Evolutionary conservation across 1,140 invertebrate species (phyloP).

Genomic region (Pantala flavescens): DNA sequence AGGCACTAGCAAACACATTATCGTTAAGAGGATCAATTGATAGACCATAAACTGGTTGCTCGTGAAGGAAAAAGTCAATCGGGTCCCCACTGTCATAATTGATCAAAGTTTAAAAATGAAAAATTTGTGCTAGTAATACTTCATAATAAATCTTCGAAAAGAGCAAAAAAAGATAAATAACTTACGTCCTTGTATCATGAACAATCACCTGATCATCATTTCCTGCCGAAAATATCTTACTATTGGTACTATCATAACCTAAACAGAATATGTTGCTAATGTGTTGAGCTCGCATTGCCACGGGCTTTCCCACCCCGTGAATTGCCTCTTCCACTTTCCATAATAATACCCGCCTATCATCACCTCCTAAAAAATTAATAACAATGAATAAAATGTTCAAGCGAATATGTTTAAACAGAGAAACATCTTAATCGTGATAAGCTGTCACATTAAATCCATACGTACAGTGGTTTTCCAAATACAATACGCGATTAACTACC

Average conservation of each 20-base stretch:
- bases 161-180: constrained; percentile 17
- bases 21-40: constrained; percentile 75
- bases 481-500: too few species aligned
- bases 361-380: constrained; percentile 55
- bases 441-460: too few species aligned
- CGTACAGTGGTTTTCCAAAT: too few species aligned
- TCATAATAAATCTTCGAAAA: background rate
- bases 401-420: too few species aligned
- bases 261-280: constrained; percentile 90
- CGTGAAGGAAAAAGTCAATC: constrained; percentile 67
- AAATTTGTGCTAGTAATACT: constrained; percentile 16
- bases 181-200: constrained; percentile 72
- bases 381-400: constrained; percentile 12
- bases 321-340: constrained; percentile 78
- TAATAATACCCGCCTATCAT: constrained; percentile 78
- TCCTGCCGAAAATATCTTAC: constrained; percentile 80
- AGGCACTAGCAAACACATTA: constrained; percentile 74
- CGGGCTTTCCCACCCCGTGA: constrained; percentile 40
- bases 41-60: constrained; percentile 81
- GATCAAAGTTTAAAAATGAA: constrained; percentile 20
- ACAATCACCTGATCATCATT: constrained; percentile 89
- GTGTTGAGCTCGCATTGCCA: constrained; percentile 69
- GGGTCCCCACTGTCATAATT: constrained; percentile 47
- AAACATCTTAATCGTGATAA: too few species aligned
- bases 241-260: constrained; percentile 66